Conservation (phyloP, 1,140 invertebrate species). For the Antheraea mylitta region DNA sequence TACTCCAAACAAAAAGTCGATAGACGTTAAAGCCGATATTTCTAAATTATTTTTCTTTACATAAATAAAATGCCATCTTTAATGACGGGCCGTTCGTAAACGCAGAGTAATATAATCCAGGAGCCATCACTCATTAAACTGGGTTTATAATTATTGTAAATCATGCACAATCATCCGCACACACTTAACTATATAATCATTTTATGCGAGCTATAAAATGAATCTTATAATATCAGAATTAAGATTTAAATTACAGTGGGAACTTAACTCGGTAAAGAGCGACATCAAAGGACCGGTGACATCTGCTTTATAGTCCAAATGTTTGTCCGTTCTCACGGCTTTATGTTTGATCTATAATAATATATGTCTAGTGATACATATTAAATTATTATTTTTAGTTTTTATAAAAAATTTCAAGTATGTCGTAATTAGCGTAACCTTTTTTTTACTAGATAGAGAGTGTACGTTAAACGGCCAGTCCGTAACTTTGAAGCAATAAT, state of each 20-base stretch:
- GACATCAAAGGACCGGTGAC: neutral
- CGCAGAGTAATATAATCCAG: neutral
- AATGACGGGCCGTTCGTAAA: neutral
- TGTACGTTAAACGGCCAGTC: no score
- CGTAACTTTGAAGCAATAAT: no score
- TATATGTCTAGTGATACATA: neutral
- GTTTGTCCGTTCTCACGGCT: conserved; percentile 1
- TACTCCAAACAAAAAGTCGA: no score
- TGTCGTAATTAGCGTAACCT: no score
- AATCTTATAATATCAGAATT: neutral
- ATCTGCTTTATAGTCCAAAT: neutral
- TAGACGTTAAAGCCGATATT: neutral
- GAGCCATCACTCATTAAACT: conserved; percentile 2
- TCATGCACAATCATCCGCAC: neutral
- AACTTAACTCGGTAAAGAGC: neutral
- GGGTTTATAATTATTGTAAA: conserved; percentile 2
- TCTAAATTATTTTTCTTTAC: neutral
- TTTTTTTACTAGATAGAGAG: no score
- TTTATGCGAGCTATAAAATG: neutral
- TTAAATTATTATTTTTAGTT: neutral
- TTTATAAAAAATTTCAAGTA: neutral
- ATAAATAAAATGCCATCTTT: neutral
- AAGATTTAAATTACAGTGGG: neutral
- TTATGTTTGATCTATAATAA: neutral
- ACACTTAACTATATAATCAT: neutral